Conservation (phyloP, 1,140 invertebrate species). For the Drosophila sp. region DNA sequence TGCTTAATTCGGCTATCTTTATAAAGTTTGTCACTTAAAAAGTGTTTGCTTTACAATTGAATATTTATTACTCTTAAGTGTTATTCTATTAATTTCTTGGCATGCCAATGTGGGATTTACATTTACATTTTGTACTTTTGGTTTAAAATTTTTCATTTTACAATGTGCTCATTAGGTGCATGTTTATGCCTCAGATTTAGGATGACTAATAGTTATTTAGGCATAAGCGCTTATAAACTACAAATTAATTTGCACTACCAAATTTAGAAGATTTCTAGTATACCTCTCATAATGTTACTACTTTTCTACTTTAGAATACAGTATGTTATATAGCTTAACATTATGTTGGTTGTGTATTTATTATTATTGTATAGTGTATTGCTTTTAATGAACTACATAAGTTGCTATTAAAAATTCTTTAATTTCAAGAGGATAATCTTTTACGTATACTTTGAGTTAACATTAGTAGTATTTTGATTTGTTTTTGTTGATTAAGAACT, state of each 20-base stretch:
- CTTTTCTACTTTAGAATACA: not conserved
- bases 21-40: slow-evolving; percentile 62
- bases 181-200: slow-evolving; percentile 58
- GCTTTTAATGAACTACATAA: slow-evolving; percentile 48
- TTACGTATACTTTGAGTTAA: slow-evolving; percentile 73
- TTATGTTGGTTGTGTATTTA: not conserved
- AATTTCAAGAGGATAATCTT: slow-evolving; percentile 59
- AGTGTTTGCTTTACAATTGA: slow-evolving; percentile 78
- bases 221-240: slow-evolving; percentile 56
- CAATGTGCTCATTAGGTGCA: slow-evolving; percentile 66
- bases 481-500: slow-evolving; percentile 36
- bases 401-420: slow-evolving; percentile 55
- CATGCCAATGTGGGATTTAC: slow-evolving; percentile 55
- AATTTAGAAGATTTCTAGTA: slow-evolving; percentile 9
- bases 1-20: slow-evolving; percentile 49
- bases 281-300: slow-evolving; percentile 11
- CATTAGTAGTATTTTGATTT: slow-evolving; percentile 19
- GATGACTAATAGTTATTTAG: slow-evolving; percentile 49
- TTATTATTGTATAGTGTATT: slow-evolving; percentile 73
- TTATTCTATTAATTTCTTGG: slow-evolving; percentile 24
- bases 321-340: not conserved
- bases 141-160: slow-evolving; percentile 79
- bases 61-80: slow-evolving; percentile 43
- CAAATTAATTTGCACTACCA: slow-evolving; percentile 43
- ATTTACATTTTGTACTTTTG: slow-evolving; percentile 74